A percentile compares a stretch with the other conserved stretches of the same genome.
phyloP scores from a whole-genome alignment of 2,888 invertebrate genomes.

The Troides oblongomaculatus region DNA sequence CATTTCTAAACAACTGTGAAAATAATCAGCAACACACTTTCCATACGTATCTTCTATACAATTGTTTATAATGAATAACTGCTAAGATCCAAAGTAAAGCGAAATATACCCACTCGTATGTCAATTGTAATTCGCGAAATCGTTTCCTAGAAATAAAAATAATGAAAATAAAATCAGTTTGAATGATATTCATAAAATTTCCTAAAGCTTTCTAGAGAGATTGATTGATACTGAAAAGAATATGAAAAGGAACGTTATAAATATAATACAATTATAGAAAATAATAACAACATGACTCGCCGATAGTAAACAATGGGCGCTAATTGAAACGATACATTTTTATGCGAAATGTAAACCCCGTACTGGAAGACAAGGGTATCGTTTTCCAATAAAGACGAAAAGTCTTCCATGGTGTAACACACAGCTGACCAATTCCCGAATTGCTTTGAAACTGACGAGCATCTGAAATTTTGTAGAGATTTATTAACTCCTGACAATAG shows the following conservation, averaged over 20 bases:
- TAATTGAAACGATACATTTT: constrained; percentile 28
- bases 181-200: no score
- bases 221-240: no score
- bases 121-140: constrained; percentile 5
- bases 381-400: constrained; percentile 9
- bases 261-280: no score
- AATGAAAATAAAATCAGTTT: neutral
- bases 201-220: no score
- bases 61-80: constrained; percentile 26
- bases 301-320: constrained; percentile 33
- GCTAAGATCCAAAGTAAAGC: constrained; percentile 30
- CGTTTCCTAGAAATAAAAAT: constrained; percentile 6
- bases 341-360: constrained; percentile 26
- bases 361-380: constrained; percentile 3
- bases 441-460: no score
- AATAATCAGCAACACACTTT: constrained; percentile 28
- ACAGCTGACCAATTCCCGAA: neutral
- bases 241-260: no score
- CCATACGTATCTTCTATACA: constrained; percentile 35
- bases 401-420: constrained; percentile 12
- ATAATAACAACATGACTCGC: neutral
- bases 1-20: no score
- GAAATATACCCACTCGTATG: constrained; percentile 6
- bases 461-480: no score
- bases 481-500: no score